A percentile compares a stretch with the other conserved stretches of the same genome.
Evolutionary conservation across 2,113 vertebrate species (phyloP).

Genomic region (Tursiops truncatus): DNA sequence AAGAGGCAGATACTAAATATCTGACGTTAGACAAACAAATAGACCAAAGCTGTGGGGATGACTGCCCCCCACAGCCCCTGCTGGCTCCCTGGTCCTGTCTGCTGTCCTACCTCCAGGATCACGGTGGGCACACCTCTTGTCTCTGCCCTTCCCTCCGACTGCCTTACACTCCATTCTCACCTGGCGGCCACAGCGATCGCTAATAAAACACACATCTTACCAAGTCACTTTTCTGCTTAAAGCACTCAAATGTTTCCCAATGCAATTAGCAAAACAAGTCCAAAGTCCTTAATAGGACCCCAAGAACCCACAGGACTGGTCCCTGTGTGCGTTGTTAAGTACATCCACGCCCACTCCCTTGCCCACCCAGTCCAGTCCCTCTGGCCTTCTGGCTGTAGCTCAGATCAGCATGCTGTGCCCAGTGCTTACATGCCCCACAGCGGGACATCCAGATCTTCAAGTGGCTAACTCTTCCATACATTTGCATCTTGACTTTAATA

Average conservation of each 20-base stretch:
- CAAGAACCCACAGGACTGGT: fast-evolving
- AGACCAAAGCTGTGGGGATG: no score
- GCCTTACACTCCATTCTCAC: not conserved
- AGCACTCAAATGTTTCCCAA: not conserved
- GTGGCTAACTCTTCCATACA: fast-evolving
- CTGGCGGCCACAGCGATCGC: fast-evolving
- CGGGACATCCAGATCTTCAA: not conserved
- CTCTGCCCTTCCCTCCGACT: no score
- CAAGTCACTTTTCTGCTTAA: not conserved
- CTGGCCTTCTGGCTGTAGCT: fast-evolving
- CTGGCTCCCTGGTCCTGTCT: fast-evolving
- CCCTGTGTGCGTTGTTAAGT: not conserved
- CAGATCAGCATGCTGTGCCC: not conserved
- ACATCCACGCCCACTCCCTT: fast-evolving
- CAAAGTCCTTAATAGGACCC: not conserved
- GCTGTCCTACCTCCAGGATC: fast-evolving
- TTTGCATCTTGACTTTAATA: not conserved
- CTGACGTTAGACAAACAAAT: not conserved
- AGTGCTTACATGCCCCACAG: not conserved
- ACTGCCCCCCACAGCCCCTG: fast-evolving
- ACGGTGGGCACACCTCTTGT: fast-evolving
- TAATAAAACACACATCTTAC: not conserved
- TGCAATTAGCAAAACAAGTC: not conserved
- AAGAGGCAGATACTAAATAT: not conserved
- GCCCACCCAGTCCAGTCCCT: fast-evolving